A percentile compares a stretch with the other conserved stretches of the same genome.
phyloP scores from a whole-genome alignment of 2,113 vertebrate genomes.

The Emberiza fucata region DNA sequence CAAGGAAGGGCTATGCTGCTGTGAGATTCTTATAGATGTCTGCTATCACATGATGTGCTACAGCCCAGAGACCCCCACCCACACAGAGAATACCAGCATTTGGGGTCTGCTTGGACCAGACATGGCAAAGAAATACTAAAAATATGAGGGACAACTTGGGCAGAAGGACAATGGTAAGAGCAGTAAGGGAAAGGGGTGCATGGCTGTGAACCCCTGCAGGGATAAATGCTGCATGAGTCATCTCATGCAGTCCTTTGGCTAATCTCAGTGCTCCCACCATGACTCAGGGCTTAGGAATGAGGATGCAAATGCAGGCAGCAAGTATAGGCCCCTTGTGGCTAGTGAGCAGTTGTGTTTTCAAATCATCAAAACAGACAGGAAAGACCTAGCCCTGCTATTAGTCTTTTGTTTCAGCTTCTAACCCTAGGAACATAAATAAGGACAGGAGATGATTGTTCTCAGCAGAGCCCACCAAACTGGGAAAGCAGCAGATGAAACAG shows the following conservation, averaged over 20 bases:
- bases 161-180: background rate
- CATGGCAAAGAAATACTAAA: background rate
- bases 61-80: background rate
- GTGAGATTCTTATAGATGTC: background rate
- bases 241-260: background rate
- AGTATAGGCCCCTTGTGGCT: background rate
- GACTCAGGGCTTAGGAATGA: background rate
- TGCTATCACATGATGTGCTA: accelerated
- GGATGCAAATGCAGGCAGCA: background rate
- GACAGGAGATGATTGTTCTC: background rate
- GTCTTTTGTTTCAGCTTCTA: background rate
- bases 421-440: background rate
- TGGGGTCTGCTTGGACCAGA: background rate
- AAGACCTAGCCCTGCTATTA: background rate
- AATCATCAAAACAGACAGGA: background rate
- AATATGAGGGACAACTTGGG: background rate
- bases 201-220: background rate
- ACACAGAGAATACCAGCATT: accelerated
- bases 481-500: background rate
- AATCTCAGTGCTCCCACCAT: background rate
- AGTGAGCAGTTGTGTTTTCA: background rate
- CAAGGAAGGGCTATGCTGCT: background rate
- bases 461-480: background rate
- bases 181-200: accelerated
- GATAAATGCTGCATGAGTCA: background rate